Evolutionary conservation across 2,888 invertebrate species (phyloP), one percentile per base, ranked within the genome.

Genomic region (Leucophenga maculata): DNA sequence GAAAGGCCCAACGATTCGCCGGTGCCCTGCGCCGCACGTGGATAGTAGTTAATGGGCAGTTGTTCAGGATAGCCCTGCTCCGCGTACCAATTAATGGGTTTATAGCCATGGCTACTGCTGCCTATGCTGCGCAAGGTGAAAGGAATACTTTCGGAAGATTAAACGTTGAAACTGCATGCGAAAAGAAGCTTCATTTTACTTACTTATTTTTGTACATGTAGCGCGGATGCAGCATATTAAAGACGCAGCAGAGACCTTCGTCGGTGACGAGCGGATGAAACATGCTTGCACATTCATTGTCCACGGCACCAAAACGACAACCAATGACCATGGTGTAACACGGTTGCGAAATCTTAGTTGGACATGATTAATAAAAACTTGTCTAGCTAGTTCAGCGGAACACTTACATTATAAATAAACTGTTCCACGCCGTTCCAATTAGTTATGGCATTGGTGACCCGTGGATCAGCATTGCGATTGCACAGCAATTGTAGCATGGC

Each of bases 241-340:
- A 95, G 4, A 94, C 93, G 86, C 95, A 95, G 84, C 95, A 96
- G 0, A 95, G 90, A 0, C 95, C 95, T 85, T 95, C 95, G 78
- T 95, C 95, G 0, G 95, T 95, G 69, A 95, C 89, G 70, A 93
- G 92, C 0, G 93, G 92, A 84, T 93, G 93, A 86, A 95, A 94
- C 72, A 93, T 86, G 59, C 92, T 91, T 6, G 91, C 89, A 81
- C 95, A 95, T 69, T 91, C 90, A 76, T 90, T 89, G 0, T 83
- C 82, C 13, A 89, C 89, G 0, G 91, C 91, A 77, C 92, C 91
- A 93, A 94, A 95, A 69, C 89, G 87, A 81, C 95, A 95, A 16
- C 89, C 82, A 22, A 91, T 89, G 14, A 95, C 82, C 92, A 95
- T 92, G 74, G 93, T 92, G 1, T 89, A 89, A 79, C 95, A 95